Percentiles rank a stretch among this genome's conserved stretches.
These are phyloP conservation scores for Drosophila elegans DNA, from an alignment of 1,140 invertebrate species.

Conservation along the genomic window DNA sequence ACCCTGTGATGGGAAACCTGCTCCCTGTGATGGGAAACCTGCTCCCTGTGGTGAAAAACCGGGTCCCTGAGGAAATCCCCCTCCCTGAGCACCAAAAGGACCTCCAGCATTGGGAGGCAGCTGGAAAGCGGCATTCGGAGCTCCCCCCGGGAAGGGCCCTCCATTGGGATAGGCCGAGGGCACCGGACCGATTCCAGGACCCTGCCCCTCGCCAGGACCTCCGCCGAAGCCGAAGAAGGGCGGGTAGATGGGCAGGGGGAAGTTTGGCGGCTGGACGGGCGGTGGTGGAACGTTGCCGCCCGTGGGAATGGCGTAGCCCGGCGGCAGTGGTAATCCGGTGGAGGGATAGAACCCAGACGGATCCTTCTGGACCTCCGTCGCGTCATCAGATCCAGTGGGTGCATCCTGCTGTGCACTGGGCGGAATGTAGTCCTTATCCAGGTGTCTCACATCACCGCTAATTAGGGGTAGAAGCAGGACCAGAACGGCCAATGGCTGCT, in stretches of 20 bases:
- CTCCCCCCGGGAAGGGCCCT: slow-evolving; percentile 2
- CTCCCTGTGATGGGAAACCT: slow-evolving; percentile 5
- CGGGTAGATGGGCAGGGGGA: slow-evolving; percentile 70
- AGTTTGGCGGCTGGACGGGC: slow-evolving; percentile 55
- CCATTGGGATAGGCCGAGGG: slow-evolving; percentile 51
- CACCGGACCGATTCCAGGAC: slow-evolving; percentile 15
- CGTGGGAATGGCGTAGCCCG: slow-evolving; percentile 60
- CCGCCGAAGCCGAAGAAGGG: slow-evolving; percentile 67
- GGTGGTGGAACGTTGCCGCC: slow-evolving; percentile 45
- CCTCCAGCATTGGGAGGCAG: slow-evolving; percentile 3
- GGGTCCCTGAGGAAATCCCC: neutral
- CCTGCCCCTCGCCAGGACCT: slow-evolving; percentile 13
- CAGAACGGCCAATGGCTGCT: slow-evolving; percentile 38
- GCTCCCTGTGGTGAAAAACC: slow-evolving; percentile 15
- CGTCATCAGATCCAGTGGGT: neutral
- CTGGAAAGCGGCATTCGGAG: slow-evolving; percentile 22
- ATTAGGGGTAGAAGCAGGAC: slow-evolving; percentile 47
- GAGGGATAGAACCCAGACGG: slow-evolving; percentile 48
- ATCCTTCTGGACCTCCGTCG: slow-evolving; percentile 35
- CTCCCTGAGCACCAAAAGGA: slow-evolving; percentile 1
- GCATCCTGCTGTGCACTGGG: neutral
- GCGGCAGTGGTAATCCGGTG: slow-evolving; percentile 44
- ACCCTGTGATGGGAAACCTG: slow-evolving; percentile 10
- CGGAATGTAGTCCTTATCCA: slow-evolving; percentile 23
- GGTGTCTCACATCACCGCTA: slow-evolving; percentile 66